Conservation (phyloP, 2,113 vertebrate species). For the Mastomys coucha region DNA sequence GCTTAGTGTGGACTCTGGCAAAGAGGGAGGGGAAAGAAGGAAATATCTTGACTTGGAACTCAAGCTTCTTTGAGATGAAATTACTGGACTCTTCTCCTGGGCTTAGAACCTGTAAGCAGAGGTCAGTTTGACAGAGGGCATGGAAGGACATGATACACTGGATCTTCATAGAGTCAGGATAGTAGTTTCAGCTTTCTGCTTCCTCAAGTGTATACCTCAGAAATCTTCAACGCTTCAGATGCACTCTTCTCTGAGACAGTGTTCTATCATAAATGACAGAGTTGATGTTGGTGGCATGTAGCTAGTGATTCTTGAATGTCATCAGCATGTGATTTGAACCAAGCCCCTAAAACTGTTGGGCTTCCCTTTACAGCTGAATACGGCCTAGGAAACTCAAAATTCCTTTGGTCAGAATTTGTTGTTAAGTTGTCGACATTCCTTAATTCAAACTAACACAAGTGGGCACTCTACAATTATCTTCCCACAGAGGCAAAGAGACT, state of each 20-base stretch:
- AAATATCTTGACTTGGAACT: rapidly evolving
- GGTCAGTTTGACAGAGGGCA: rapidly evolving
- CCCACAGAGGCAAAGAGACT: background rate
- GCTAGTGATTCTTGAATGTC: rapidly evolving
- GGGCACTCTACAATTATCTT: background rate
- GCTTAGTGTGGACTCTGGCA: rapidly evolving
- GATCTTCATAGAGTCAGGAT: background rate
- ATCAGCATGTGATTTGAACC: rapidly evolving
- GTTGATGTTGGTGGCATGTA: rapidly evolving
- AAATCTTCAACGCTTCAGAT: too few species aligned
- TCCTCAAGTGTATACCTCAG: background rate
- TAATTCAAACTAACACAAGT: background rate
- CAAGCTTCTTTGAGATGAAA: background rate
- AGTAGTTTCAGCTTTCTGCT: background rate
- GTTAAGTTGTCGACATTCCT: background rate
- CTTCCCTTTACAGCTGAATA: too few species aligned
- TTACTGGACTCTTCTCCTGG: background rate
- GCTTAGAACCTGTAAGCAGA: rapidly evolving
- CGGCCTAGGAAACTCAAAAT: background rate
- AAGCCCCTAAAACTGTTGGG: rapidly evolving
- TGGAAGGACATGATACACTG: background rate
- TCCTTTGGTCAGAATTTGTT: background rate
- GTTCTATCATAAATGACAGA: rapidly evolving
- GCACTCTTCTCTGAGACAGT: background rate
- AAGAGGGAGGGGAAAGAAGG: background rate